These are phyloP conservation scores for Brienomyrus brachyistius DNA, from an alignment of 2,113 vertebrate species.

Conservation along the genomic window DNA sequence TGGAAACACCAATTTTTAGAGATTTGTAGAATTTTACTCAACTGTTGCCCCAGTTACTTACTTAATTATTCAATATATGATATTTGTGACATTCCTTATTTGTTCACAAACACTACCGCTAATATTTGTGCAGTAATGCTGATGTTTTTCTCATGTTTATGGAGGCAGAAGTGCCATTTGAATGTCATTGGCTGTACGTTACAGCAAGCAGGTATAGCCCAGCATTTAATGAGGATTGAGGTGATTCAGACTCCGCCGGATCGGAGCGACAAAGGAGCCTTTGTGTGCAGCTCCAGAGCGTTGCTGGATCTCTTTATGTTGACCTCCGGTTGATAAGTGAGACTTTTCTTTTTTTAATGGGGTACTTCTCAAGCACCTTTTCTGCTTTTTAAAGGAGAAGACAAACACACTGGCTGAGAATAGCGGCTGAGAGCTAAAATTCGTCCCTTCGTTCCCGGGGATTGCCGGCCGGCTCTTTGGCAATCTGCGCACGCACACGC, in stretches of 20 bases:
- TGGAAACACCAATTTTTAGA: neutral
- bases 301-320: neutral
- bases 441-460: neutral
- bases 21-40: neutral
- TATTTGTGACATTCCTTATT: neutral
- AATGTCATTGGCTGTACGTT: neutral
- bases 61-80: neutral
- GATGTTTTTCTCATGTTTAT: neutral
- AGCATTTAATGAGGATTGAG: neutral
- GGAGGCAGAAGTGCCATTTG: neutral
- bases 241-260: neutral
- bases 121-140: neutral
- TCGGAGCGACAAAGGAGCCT: neutral
- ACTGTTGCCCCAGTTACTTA: neutral
- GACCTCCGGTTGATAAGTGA: neutral
- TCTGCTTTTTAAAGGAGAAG: neutral
- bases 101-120: neutral
- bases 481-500: too few species aligned
- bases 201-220: neutral
- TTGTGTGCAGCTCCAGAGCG: too few species aligned
- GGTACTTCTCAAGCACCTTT: neutral
- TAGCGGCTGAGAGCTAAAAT: neutral
- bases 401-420: neutral
- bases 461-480: neutral
- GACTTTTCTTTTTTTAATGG: neutral